These are phyloP conservation scores for Pituophis catenifer DNA, from an alignment of 2,113 vertebrate species.

Conservation along the genomic window DNA sequence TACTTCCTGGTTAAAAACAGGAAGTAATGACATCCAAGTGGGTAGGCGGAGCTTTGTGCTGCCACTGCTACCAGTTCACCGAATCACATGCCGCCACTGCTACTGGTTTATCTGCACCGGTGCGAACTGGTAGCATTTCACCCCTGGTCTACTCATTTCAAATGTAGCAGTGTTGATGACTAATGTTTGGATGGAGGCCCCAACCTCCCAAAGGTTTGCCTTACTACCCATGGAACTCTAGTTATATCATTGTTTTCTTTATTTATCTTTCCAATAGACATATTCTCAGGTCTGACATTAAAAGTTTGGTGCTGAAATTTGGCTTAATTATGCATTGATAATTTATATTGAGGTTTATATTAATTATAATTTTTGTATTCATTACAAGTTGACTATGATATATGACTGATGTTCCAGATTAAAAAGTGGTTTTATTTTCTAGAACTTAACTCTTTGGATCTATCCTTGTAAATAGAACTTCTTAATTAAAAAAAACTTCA, in stretches of 20 bases:
- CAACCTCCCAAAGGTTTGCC: not conserved
- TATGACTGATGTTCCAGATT: not conserved
- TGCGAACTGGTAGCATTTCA: no score
- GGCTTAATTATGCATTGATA: not conserved
- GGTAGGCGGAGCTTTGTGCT: no score
- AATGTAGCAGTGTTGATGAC: not conserved
- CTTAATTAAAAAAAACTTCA: slow-evolving; percentile 50
- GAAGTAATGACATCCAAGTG: no score
- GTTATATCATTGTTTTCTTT: not conserved
- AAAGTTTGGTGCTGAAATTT: slow-evolving; percentile 11
- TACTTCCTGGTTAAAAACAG: no score
- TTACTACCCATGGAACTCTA: not conserved
- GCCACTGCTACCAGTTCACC: no score
- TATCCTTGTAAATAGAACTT: slow-evolving; percentile 40
- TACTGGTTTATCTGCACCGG: no score
- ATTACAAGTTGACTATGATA: not conserved
- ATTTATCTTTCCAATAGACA: fast-evolving
- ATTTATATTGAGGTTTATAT: not conserved
- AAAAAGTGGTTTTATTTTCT: slow-evolving; percentile 11
- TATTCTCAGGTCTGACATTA: not conserved
- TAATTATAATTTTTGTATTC: slow-evolving; percentile 5
- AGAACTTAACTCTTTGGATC: slow-evolving; percentile 36
- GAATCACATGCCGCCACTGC: no score
- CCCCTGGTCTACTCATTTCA: not conserved
- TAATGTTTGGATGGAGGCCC: not conserved